Base-by-base conservation (phyloP, 2,797 vertebrate species). In the Pangasius mekongensis region DNA sequence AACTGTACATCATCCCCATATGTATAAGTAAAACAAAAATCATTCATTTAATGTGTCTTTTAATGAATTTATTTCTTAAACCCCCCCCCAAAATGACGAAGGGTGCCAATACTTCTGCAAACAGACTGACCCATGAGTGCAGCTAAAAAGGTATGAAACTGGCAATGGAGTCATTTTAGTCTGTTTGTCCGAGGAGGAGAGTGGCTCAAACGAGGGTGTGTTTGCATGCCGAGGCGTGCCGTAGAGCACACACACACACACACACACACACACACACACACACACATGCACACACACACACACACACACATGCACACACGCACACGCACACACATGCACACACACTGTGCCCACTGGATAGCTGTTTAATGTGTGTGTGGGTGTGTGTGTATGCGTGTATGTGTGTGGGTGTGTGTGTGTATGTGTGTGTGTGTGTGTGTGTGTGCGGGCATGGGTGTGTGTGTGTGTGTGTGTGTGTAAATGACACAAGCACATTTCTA, bases 171-270 rank as follows among this genome's bases (percentile, higher is more conserved):
- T 47, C 8, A 83, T 18, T 71, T 69, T 7, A 33, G 16, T 84
- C n/a, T 84, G 66, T 84, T 84, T 84, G 83, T 71, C 83, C 20
- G 66, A 71, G 83, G 83, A 69, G 52, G 30, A 85, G 67, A 24
- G 52, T 1, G 24, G 33, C 66, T 85, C 20, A 27, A 27, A 33
- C 16, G 20, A 56, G n/a, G 74, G 73, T 66, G 85, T 86, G 74
- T 67, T 27, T 86, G 43, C 74, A 54, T 58, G 67, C 56, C 1
- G 33, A 73, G 83, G 47, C 66, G 47, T 84, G 83, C n/a, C 66
- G 3, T 54, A 56, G 30, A 71, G 39, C n/a, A 71, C 62, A 66
- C n/a, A 69, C 16, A 36, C 30, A 84, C 64, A 69, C 58, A 33
- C 74, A 77, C 74, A 52, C 24, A 27, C 39, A 52, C 24, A n/a